Base-by-base conservation (phyloP, 2,113 vertebrate genomes). In the Sapajus apella region DNA sequence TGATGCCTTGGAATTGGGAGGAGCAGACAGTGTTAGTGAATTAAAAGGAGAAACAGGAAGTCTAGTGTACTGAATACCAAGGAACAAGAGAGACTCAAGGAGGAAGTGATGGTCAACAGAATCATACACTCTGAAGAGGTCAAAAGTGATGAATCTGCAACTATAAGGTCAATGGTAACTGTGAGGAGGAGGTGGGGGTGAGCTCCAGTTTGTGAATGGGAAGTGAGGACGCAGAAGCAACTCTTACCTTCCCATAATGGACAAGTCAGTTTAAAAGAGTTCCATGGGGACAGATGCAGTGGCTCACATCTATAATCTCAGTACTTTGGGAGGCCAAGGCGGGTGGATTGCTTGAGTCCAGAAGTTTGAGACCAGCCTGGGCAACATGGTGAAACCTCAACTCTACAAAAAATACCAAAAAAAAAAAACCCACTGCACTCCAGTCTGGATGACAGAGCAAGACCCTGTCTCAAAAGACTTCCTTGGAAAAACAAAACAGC, bases 1-100 rank as follows among this genome's bases (percentile, higher is more conserved):
- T 55, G 9, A 35, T 1, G 20, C 1, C 18, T 64, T 12, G 11
- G 21, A 52, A 10, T 3, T 27, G 32, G 3, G 47, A 2, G 2
- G 27, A 4, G 11, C 5, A 13, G 6, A 3, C 20, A 43, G 30
- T 30, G 23, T 1, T 18, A 3, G 20, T 27, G 11, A 76, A 37
- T 10, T 13, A 83, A 83, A 73, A 64, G 12, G 8, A 58, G 66
- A 27, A 94, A 64, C 8, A 25, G 17, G 16, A 45, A 16, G 14
- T 45, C 23, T 5, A 0, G 1, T 9, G 45, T 35, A 14, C 20
- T 43, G 12, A 47, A 80, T 77, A 93, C 25, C 37, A 77, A 91
- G 81, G 37, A 76, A 32, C 5, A 56, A 89, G 61, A 55, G 56
- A 47, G 35, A 58, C 1, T 79, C 30, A 66, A 73, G 50, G 50